Evolutionary conservation across 2,888 invertebrate species (phyloP).

Genomic region (Acronicta psi): DNA sequence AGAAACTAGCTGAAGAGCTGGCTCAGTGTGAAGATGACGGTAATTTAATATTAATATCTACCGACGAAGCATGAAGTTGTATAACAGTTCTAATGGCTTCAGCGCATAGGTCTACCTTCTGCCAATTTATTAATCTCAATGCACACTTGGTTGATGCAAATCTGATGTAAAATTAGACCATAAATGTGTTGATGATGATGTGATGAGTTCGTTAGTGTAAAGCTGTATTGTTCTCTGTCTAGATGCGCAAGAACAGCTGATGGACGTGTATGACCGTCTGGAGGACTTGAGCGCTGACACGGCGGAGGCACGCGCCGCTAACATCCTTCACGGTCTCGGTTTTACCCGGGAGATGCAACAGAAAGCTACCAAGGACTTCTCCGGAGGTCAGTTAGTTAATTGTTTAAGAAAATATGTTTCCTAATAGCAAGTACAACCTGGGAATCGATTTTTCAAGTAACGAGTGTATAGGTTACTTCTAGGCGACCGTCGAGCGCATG

Average conservation of each 20-base stretch:
- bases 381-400: conserved; percentile 89
- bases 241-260: conserved; percentile 97
- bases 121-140: too few species aligned
- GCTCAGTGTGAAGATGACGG: conserved; percentile 96
- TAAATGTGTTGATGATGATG: too few species aligned
- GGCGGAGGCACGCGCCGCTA: conserved; percentile 97
- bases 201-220: conserved; percentile 8
- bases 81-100: too few species aligned
- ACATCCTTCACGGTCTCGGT: conserved; percentile 98
- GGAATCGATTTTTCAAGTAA: too few species aligned
- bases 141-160: too few species aligned
- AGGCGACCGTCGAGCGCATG: too few species aligned
- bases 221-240: conserved; percentile 24
- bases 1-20: conserved; percentile 97
- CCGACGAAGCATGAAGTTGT: too few species aligned
- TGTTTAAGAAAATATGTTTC: too few species aligned
- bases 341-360: conserved; percentile 96
- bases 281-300: conserved; percentile 99
- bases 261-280: conserved; percentile 99
- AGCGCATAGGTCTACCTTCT: too few species aligned
- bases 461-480: too few species aligned
- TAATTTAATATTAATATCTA: conserved; percentile 58
- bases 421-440: too few species aligned
- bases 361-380: conserved; percentile 95
- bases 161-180: too few species aligned